Percentiles rank a stretch among this genome's conserved stretches.
These are phyloP conservation scores for Pseudococcus jackbeardsleyi DNA, from an alignment of 2,888 invertebrate genomes.

Conservation along the genomic window DNA sequence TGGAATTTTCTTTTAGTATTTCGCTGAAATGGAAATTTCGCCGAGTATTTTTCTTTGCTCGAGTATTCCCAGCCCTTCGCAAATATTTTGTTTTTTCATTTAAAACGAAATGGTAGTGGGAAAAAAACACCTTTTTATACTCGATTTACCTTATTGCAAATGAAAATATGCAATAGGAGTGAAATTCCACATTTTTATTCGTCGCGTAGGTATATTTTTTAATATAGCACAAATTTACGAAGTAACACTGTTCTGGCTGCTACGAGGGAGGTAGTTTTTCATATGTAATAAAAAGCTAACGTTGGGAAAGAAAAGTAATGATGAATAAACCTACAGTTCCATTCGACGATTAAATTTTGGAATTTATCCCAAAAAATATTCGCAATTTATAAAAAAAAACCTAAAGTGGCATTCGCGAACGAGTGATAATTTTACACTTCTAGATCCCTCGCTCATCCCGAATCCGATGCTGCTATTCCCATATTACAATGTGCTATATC, in stretches of 20 bases:
- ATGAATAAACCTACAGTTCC: not conserved
- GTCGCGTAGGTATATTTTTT: not conserved
- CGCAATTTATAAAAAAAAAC: not conserved
- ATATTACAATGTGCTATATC: not conserved
- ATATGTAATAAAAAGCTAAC: not conserved
- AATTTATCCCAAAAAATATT: not conserved
- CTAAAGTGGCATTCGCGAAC: not conserved
- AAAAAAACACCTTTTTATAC: constrained; percentile 2
- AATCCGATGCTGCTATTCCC: not conserved
- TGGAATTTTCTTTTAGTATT: not conserved
- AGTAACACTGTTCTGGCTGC: not conserved
- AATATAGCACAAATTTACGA: not conserved
- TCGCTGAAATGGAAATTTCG: not conserved
- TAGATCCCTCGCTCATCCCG: not conserved
- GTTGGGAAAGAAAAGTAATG: not conserved
- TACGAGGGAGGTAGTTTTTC: not conserved
- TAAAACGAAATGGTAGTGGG: not conserved
- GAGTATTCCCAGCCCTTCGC: not conserved
- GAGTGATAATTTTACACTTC: not conserved
- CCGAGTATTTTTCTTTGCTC: not conserved
- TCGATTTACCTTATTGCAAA: constrained; percentile 3
- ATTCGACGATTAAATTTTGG: constrained; percentile 7
- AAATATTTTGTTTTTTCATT: not conserved
- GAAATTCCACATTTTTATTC: not conserved
- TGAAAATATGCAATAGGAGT: not conserved